phyloP scores from a whole-genome alignment of 2,888 invertebrate species.

The Cremastinae sp. region DNA sequence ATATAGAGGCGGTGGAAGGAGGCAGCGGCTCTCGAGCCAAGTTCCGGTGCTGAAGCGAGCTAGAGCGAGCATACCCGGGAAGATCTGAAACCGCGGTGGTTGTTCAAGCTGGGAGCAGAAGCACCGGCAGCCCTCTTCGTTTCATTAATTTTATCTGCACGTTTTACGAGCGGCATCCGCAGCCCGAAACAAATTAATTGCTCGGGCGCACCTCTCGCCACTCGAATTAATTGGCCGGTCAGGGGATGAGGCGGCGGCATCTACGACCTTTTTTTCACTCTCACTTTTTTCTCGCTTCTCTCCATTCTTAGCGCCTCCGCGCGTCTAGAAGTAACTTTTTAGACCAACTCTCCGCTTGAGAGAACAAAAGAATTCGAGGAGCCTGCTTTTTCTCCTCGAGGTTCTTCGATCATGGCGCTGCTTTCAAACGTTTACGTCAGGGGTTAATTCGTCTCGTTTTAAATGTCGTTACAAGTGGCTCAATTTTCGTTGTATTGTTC shows the following conservation, averaged over 20 bases:
- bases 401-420: too few species aligned
- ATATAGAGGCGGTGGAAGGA: constrained; percentile 27
- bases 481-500: too few species aligned
- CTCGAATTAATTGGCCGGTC: constrained; percentile 73
- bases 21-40: constrained; percentile 30
- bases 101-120: neutral
- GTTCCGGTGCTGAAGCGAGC: constrained; percentile 31
- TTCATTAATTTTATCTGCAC: constrained; percentile 74
- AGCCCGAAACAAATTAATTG: constrained; percentile 73
- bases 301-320: too few species aligned
- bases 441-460: too few species aligned
- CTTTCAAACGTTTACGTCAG: too few species aligned
- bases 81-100: constrained; percentile 37
- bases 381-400: too few species aligned
- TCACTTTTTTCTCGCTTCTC: constrained; percentile 6
- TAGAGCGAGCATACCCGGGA: constrained; percentile 21
- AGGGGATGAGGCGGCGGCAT: constrained; percentile 58
- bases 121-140: constrained; percentile 60
- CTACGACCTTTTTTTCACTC: constrained; percentile 30
- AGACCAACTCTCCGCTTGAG: too few species aligned
- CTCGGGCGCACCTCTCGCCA: constrained; percentile 66
- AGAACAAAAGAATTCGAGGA: too few species aligned
- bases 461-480: too few species aligned
- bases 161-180: constrained; percentile 73
- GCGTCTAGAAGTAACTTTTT: constrained; percentile 5